Evolutionary conservation across 2,113 vertebrate species (phyloP), one percentile per base, ranked within the genome.

Genomic region (Odocoileus virginianus): DNA sequence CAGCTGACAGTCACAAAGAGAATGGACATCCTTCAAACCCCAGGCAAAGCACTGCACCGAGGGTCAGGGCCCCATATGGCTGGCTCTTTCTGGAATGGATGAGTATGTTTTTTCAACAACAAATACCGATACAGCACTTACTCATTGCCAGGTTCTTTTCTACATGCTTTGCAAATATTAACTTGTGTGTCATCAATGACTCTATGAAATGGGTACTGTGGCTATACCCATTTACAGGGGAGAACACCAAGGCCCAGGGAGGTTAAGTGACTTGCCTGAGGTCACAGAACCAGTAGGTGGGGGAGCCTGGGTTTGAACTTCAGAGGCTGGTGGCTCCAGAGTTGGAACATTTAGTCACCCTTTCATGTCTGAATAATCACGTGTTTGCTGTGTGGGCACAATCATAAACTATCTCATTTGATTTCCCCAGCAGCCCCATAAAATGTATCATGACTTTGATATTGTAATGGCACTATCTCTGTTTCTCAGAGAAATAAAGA

Each of bases 331-430:
- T 1, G 15, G 50, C 60, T 47, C 16, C 7, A 5, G 79, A 23
- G 15, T n/a, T 2, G 21, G 54, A 16, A 1, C 14, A 2, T 1
- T 28, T 1, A 16, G 57, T 23, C 47, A 2, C 45, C 19, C 2
- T 9, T 0, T 13, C 21, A 0, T 0, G 17, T 27, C 60, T 1
- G 10, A 0, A 8, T 6, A 3, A 28, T 0, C n/a, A 10, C 1
- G 8, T 13, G 27, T 55, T 21, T 28, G 10, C 43, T 23, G 1
- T 0, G 7, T 25, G 3, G n/a, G 17, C 11, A 5, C 61, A 57
- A 4, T n/a, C 9, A 3, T 2, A 23, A 30, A 36, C 7, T 2
- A 1, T 5, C 25, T n/a, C 47, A 1, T 19, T 36, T 1, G 21
- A 23, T 8, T 54, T 7, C 82, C 40, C 13, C 33, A n/a, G 82